Percentiles rank a stretch among this genome's conserved stretches.
Evolutionary conservation across 2,113 vertebrate genomes (phyloP).

Genomic region (Reinhardtius hippoglossoides): DNA sequence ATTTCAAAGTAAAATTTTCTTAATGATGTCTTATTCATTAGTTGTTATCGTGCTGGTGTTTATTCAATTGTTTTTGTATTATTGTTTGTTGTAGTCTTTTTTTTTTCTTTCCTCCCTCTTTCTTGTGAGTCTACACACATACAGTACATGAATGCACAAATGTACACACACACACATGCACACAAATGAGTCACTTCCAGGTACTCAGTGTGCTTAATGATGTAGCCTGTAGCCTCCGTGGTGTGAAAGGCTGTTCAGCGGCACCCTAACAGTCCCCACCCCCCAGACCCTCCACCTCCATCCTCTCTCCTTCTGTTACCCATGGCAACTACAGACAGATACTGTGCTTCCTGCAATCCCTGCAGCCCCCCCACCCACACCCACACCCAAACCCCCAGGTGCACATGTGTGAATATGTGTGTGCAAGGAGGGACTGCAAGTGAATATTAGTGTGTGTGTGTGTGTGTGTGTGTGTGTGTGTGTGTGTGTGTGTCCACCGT

Average conservation of each 20-base stretch:
- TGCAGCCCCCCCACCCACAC: conserved; percentile 6
- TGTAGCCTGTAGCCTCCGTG: conserved; percentile 46
- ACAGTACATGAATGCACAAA: not conserved
- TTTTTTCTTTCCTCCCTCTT: not conserved
- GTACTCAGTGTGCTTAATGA: conserved; percentile 55
- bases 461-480: not conserved
- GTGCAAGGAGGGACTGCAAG: not conserved
- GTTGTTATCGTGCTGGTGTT: not conserved
- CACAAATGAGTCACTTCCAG: conserved; percentile 58
- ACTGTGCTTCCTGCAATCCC: conserved; percentile 47
- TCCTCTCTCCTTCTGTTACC: conserved; percentile 63
- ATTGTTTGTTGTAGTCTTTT: not conserved
- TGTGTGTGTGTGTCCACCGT: conserved; percentile 11
- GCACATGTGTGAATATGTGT: conserved; percentile 13
- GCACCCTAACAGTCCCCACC: conserved; percentile 33
- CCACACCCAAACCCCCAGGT: conserved; percentile 15
- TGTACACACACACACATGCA: not conserved
- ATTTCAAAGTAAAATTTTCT: not conserved
- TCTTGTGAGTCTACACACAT: not conserved
- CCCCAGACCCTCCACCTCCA: conserved; percentile 12
- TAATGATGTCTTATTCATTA: too few relatives aligned
- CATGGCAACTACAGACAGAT: conserved; percentile 75
- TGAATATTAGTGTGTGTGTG: conserved; percentile 5
- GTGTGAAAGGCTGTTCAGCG: conserved; percentile 50
- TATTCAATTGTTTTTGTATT: not conserved